Evolutionary conservation across 2,113 vertebrate species (phyloP), one percentile per base, ranked within the genome.

Genomic region (Gallinago jamesoni): DNA sequence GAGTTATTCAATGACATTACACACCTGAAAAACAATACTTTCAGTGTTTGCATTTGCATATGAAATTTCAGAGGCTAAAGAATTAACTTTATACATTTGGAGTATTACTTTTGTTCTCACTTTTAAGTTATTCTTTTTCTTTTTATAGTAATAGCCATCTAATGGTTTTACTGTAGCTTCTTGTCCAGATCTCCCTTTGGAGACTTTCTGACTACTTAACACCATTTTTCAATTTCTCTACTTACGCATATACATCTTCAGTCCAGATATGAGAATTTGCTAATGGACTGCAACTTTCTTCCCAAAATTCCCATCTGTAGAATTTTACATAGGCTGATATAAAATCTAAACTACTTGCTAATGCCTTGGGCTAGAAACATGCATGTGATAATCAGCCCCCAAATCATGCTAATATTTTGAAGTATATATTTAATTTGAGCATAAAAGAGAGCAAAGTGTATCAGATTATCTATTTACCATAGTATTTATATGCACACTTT

Each of bases 201-300:
- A 98, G 97, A 94, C 95, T 91, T 96, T 96, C 92, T 96, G 93
- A 97, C 94, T 96, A 96, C 97, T 98, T 98, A 98, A 97, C 96
- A 97, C 72, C 80, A 95, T 88, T 98, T 98, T 98, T 97, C 98
- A 98, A 96, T 98, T 97, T 97, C 95, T 95, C 90, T 67, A 82
- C 90, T 97, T 95, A 92, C 84, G 91, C 87, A 91, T 94, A 95
- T 94, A 96, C 94, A 96, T 97, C 95, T 97, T 96, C 93, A 97
- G 87, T 93, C 91, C 79, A 63, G 93, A 16, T 90, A 84, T 5
- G 63, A 97, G 74, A 72, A 94, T 93, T 74, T 92, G 80, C 89
- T 97, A 97, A 96, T 88, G 97, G 95, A 97, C 83, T 93, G 95
- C 92, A 93, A 93, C 41, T 63, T 96, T 95, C 93, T 92, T 94